Percentiles rank a stretch among this genome's conserved stretches.
Evolutionary conservation across 1,140 invertebrate species (phyloP).

Genomic region (Galleria mellonella): DNA sequence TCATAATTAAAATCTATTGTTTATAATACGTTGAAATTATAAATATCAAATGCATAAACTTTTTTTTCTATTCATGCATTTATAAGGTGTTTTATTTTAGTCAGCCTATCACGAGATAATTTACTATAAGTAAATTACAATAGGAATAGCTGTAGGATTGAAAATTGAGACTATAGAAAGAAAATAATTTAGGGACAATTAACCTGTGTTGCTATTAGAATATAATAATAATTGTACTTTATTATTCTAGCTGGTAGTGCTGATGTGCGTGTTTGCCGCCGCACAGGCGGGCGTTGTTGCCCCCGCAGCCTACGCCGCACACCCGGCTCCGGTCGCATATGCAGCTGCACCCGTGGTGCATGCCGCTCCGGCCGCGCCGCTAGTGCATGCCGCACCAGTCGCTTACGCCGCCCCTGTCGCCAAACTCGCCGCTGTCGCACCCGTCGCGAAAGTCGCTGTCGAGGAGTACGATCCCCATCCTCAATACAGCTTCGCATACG

Average conservation of each 20-base stretch:
- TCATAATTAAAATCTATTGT: too few relatives aligned
- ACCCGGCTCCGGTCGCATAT: constrained; percentile 33
- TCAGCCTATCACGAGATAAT: too few relatives aligned
- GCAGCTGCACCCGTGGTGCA: constrained; percentile 46
- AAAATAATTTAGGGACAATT: too few relatives aligned
- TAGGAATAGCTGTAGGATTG: too few relatives aligned
- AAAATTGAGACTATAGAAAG: too few relatives aligned
- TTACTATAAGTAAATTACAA: too few relatives aligned
- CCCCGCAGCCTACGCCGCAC: constrained; percentile 40
- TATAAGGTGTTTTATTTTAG: too few relatives aligned
- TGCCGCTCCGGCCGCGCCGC: constrained; percentile 21
- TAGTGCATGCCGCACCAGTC: constrained; percentile 22
- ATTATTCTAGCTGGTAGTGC: constrained; percentile 40
- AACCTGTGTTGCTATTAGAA: too few relatives aligned
- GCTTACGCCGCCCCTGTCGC: constrained; percentile 28
- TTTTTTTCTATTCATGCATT: too few relatives aligned
- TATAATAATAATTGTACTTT: constrained; percentile 8
- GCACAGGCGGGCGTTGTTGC: constrained; percentile 33
- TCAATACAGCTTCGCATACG: constrained; percentile 79
- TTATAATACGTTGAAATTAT: too few relatives aligned
- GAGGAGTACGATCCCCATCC: constrained; percentile 71
- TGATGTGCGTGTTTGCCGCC: constrained; percentile 40
- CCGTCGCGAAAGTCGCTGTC: constrained; percentile 32
- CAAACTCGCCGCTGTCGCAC: constrained; percentile 29
- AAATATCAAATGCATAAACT: too few relatives aligned